Conservation (phyloP, 1,140 invertebrate genomes). For the Anastatus disparis region DNA sequence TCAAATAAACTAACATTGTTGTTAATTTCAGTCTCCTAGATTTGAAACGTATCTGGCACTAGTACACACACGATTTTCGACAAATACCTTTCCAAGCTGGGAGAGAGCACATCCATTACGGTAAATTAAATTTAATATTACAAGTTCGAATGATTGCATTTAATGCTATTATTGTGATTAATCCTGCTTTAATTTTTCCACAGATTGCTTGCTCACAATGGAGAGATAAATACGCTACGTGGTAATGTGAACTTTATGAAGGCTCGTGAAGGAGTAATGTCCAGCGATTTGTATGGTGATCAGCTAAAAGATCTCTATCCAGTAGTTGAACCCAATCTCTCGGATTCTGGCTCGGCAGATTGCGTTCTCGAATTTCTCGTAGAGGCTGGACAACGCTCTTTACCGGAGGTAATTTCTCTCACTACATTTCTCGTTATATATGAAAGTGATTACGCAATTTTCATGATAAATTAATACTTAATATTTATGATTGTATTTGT, state of each 20-base stretch:
- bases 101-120: conserved; percentile 98
- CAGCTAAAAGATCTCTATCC: conserved; percentile 92
- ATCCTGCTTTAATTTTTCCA: no score
- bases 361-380: conserved; percentile 98
- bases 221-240: conserved; percentile 98
- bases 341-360: conserved; percentile 96
- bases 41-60: conserved; percentile 95
- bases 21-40: conserved; percentile 71
- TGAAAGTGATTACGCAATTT: background rate
- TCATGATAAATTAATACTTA: no score
- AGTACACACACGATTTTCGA: conserved; percentile 97
- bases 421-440: no score
- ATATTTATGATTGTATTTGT: background rate
- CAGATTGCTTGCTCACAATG: conserved; percentile 97
- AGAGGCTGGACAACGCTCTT: conserved; percentile 86
- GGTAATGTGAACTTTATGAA: conserved; percentile 99
- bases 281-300: conserved; percentile 81
- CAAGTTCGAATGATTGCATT: background rate
- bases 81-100: conserved; percentile 99
- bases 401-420: conserved; percentile 92
- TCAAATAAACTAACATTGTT: background rate
- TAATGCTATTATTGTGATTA: conserved; percentile 5
- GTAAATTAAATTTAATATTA: conserved; percentile 70
- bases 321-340: conserved; percentile 96
- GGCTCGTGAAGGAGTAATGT: conserved; percentile 98